A percentile compares a stretch with the other conserved stretches of the same genome.
Evolutionary conservation across 2,888 invertebrate species (phyloP).

Genomic region (Ennomos erosarius): DNA sequence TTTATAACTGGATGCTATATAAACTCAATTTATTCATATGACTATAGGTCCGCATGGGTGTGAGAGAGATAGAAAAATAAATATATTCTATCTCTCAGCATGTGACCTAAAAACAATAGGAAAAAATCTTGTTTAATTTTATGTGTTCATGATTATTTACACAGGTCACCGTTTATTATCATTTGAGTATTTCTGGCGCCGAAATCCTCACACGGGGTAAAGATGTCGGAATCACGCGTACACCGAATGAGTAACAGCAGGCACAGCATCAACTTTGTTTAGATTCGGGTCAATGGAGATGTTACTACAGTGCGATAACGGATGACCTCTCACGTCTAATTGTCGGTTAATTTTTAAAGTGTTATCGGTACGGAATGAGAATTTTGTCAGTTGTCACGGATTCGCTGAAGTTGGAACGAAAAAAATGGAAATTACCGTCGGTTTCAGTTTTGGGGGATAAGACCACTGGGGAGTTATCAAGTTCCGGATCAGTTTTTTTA

Average conservation of each 20-base stretch:
- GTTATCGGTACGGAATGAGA: not conserved
- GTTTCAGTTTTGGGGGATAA: too few relatives aligned
- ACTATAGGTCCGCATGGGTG: too few relatives aligned
- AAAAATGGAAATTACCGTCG: too few relatives aligned
- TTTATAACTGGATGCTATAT: too few relatives aligned
- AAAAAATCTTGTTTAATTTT: too few relatives aligned
- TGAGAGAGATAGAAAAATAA: too few relatives aligned
- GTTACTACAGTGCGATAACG: slow-evolving; percentile 15
- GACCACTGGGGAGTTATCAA: too few relatives aligned
- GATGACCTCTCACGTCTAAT: slow-evolving; percentile 19
- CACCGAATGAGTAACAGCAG: slow-evolving; percentile 17
- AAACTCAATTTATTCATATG: too few relatives aligned
- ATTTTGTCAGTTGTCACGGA: not conserved
- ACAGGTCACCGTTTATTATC: not conserved
- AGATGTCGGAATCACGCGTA: slow-evolving; percentile 20
- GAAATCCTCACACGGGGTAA: not conserved
- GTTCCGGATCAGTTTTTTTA: too few relatives aligned
- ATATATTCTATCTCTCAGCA: too few relatives aligned
- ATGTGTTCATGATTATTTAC: not conserved
- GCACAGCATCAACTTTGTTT: slow-evolving; percentile 12
- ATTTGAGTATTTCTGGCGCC: not conserved
- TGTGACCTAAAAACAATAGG: too few relatives aligned
- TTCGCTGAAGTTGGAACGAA: not conserved
- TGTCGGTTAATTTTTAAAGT: slow-evolving; percentile 10
- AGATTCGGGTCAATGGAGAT: slow-evolving; percentile 24